phyloP scores from a whole-genome alignment of 2,113 vertebrate species.

The Anhinga anhinga region DNA sequence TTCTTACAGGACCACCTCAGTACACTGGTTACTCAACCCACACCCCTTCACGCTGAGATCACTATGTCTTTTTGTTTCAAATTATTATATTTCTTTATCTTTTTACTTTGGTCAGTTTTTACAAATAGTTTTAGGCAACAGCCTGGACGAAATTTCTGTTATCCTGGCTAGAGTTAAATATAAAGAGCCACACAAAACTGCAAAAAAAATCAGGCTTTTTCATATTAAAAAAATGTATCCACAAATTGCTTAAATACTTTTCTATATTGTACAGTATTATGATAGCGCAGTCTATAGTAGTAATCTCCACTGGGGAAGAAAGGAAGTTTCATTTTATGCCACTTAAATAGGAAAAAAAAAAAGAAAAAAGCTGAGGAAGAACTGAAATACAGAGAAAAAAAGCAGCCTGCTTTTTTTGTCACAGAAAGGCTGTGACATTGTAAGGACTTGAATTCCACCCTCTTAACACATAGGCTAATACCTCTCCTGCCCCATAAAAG shows the following conservation, averaged over 20 bases:
- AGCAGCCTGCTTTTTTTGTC: background rate
- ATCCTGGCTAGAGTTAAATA: background rate
- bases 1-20: background rate
- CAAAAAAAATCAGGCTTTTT: background rate
- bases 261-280: background rate
- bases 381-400: background rate
- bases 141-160: background rate
- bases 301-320: background rate
- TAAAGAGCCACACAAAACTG: background rate
- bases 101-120: background rate
- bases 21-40: background rate
- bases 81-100: background rate
- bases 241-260: background rate
- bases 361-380: accelerated
- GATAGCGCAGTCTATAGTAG: background rate
- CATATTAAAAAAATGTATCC: background rate
- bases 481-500: background rate
- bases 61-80: background rate
- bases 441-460: background rate
- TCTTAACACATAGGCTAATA: background rate
- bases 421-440: background rate
- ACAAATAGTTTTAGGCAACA: background rate
- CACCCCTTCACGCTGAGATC: background rate
- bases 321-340: background rate
- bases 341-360: background rate